phyloP scores from a whole-genome alignment of 2,888 invertebrate genomes.

The Amphipoea oculea region DNA sequence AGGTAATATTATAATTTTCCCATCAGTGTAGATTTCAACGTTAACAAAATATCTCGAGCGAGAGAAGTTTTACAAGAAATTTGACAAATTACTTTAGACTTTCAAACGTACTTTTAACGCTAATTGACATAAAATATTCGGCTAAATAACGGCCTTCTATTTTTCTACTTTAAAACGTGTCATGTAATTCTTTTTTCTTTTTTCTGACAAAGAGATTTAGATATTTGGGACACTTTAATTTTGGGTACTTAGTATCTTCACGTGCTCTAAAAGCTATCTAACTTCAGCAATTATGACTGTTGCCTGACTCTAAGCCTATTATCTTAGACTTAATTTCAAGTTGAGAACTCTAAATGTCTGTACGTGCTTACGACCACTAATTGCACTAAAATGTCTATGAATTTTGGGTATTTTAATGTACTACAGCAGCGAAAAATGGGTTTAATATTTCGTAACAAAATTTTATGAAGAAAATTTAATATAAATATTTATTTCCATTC shows the following conservation, averaged over 20 bases:
- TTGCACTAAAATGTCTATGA: constrained; percentile 36
- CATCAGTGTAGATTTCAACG: constrained; percentile 9
- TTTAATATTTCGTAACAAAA: constrained; percentile 41
- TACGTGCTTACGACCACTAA: constrained; percentile 58
- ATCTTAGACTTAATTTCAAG: constrained; percentile 59
- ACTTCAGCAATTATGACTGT: constrained; percentile 56
- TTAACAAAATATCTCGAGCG: constrained; percentile 1
- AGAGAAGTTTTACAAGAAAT: constrained; percentile 9
- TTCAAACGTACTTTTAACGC: constrained; percentile 13
- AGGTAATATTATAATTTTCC: constrained; percentile 1
- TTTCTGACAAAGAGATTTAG: not conserved
- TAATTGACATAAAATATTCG: not conserved
- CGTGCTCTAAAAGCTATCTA: constrained; percentile 40
- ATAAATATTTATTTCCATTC: constrained; percentile 64
- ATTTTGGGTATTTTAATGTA: constrained; percentile 16
- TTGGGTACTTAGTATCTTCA: constrained; percentile 16
- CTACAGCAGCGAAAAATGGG: constrained; percentile 4
- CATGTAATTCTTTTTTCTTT: not conserved
- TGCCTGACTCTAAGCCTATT: constrained; percentile 55
- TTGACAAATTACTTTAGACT: constrained; percentile 27
- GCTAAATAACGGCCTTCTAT: not conserved
- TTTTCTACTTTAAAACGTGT: not conserved
- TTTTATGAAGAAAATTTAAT: constrained; percentile 19
- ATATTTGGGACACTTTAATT: not conserved
- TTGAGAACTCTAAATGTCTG: constrained; percentile 54